Percentiles rank a stretch among this genome's conserved stretches.
Conservation (phyloP, 2,888 invertebrate genomes). For the Eulithis prunata region DNA sequence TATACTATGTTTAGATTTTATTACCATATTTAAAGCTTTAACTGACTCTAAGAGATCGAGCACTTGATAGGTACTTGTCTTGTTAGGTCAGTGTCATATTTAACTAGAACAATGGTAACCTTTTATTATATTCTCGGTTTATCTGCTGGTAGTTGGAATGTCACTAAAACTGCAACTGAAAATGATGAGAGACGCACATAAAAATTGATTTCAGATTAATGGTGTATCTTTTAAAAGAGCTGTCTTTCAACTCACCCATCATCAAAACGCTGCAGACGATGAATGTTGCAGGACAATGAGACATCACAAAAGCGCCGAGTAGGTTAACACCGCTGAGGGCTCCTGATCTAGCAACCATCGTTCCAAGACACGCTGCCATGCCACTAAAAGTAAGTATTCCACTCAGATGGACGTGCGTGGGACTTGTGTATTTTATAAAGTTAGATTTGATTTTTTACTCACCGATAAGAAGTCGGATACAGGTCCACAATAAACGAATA, state of each 20-base stretch:
- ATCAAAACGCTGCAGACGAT: conserved; percentile 47
- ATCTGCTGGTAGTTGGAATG: conserved; percentile 24
- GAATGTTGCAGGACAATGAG: conserved; percentile 53
- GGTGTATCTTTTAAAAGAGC: no score
- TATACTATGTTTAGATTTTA: no score
- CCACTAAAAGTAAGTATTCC: conserved; percentile 41
- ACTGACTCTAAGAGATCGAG: no score
- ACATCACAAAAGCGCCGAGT: conserved; percentile 52
- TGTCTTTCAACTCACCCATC: conserved; percentile 42
- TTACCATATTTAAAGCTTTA: no score
- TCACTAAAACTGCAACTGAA: conserved; percentile 28
- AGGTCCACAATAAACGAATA: conserved; percentile 59
- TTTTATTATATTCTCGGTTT: conserved; percentile 7
- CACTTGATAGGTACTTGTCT: no score
- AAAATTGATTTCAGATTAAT: no score
- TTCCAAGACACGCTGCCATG: conserved; percentile 58
- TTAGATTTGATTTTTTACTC: conserved; percentile 38
- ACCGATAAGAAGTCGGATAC: conserved; percentile 63
- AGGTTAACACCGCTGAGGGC: conserved; percentile 53
- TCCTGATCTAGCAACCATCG: conserved; percentile 59
- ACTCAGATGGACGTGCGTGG: no score
- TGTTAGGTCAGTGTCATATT: no score
- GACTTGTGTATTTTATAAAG: no score
- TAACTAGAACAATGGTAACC: not conserved
- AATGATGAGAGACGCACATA: not conserved